Evolutionary conservation across 1,140 invertebrate species (phyloP).

Genomic region (Atopsyche davidsoni): DNA sequence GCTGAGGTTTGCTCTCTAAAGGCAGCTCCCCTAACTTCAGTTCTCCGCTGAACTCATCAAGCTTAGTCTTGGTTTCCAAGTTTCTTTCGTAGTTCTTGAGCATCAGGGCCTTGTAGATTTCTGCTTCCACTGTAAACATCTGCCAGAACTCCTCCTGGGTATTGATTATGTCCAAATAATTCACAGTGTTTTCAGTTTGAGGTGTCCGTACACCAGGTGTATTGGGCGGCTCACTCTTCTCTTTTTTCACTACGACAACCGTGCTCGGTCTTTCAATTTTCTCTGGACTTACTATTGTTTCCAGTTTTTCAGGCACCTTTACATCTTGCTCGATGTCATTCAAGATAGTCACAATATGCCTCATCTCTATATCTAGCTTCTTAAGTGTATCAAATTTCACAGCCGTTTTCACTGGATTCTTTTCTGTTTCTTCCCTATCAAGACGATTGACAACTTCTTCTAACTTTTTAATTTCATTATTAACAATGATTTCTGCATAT

Average conservation of each 20-base stretch:
- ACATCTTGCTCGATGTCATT: conserved; percentile 36
- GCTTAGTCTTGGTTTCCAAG: conserved; percentile 42
- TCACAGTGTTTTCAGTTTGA: too few relatives aligned
- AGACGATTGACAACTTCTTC: conserved; percentile 35
- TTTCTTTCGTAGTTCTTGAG: conserved; percentile 45
- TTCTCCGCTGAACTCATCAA: conserved; percentile 44
- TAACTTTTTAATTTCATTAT: conserved; percentile 42
- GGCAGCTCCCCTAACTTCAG: conserved; percentile 35
- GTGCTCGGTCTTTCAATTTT: conserved; percentile 12
- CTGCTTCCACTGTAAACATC: conserved; percentile 45
- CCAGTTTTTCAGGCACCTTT: too few relatives aligned
- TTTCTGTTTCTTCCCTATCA: conserved; percentile 34
- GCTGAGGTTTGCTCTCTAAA: conserved; percentile 3
- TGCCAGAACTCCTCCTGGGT: conserved; percentile 41
- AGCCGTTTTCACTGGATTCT: conserved; percentile 33
- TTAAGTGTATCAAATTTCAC: conserved; percentile 34
- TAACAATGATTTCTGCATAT: conserved; percentile 45
- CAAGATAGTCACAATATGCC: conserved; percentile 38
- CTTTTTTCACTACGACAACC: conserved; percentile 20
- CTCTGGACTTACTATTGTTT: not conserved
- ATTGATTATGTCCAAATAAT: conserved; percentile 25
- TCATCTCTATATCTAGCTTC: conserved; percentile 30
- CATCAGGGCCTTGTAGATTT: conserved; percentile 46
- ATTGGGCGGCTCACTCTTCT: conserved; percentile 18
- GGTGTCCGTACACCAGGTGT: too few relatives aligned